Evolutionary conservation across 2,888 invertebrate species (phyloP).

Genomic region (Phortica okadai): DNA sequence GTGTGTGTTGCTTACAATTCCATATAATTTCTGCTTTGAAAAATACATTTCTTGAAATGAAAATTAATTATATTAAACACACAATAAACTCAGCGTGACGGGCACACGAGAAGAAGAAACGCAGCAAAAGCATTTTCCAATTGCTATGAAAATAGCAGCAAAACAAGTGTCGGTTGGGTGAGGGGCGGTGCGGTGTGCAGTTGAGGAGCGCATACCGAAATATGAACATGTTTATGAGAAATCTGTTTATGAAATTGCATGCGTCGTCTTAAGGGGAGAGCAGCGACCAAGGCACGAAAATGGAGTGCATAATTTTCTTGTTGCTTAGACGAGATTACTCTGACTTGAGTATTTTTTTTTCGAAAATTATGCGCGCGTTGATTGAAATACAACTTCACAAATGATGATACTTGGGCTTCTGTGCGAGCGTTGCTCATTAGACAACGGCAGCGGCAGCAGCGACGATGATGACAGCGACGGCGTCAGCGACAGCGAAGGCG

Average conservation of each 20-base stretch:
- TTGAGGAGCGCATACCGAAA: not conserved
- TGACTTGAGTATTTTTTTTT: not conserved
- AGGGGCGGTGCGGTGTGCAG: too few relatives aligned
- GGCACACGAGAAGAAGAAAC: not conserved
- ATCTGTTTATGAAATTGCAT: slow-evolving; percentile 27
- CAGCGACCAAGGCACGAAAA: not conserved
- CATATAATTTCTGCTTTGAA: slow-evolving; percentile 40
- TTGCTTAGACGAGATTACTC: too few relatives aligned
- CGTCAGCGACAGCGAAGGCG: not conserved
- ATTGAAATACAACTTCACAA: slow-evolving; percentile 37
- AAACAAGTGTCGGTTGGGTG: not conserved
- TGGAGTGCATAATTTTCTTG: not conserved
- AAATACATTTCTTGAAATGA: slow-evolving; percentile 47
- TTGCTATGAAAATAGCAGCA: slow-evolving; percentile 13
- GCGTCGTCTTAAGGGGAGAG: not conserved
- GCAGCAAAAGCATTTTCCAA: not conserved
- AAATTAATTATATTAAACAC: slow-evolving; percentile 58
- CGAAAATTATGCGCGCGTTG: slow-evolving; percentile 30
- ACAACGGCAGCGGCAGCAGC: not conserved
- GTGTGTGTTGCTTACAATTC: not conserved
- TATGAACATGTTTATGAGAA: slow-evolving; percentile 22
- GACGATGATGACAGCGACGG: too few relatives aligned
- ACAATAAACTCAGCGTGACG: slow-evolving; percentile 30
- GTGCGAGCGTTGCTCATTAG: not conserved
- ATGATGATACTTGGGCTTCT: slow-evolving; percentile 1